These are phyloP conservation scores for Myiozetetes cayanensis DNA, from an alignment of 2,113 vertebrate genomes.

Conservation along the genomic window DNA sequence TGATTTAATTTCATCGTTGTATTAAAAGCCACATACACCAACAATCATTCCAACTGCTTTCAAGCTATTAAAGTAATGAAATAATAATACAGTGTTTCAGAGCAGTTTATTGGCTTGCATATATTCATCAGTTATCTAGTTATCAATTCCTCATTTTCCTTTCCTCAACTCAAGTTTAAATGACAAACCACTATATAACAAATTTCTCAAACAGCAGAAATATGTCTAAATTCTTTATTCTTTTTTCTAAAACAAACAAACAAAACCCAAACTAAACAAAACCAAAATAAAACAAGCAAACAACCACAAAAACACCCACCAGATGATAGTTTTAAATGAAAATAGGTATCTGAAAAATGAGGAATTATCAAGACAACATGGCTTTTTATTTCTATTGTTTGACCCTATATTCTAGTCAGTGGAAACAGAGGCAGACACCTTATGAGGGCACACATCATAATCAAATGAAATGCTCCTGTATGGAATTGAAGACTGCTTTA, in stretches of 20 bases:
- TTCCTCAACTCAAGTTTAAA: neutral
- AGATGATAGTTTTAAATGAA: neutral
- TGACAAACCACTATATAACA: neutral
- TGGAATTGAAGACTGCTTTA: neutral
- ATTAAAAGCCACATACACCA: slow-evolving; percentile 57
- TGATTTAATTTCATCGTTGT: slow-evolving; percentile 55
- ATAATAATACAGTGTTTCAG: slow-evolving; percentile 28
- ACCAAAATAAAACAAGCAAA: neutral
- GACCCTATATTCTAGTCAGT: neutral
- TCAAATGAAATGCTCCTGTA: neutral
- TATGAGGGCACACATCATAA: neutral
- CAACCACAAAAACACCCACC: neutral
- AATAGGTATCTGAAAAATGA: neutral
- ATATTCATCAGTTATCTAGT: neutral
- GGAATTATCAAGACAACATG: neutral
- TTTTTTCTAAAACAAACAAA: neutral
- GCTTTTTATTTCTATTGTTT: neutral
- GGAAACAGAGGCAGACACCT: neutral
- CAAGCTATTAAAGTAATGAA: slow-evolving; percentile 56
- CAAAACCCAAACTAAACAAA: too few relatives aligned
- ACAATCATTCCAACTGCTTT: slow-evolving; percentile 23
- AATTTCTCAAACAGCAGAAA: neutral
- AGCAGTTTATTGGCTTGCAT: slow-evolving; percentile 22
- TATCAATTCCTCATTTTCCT: neutral
- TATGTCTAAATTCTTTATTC: neutral